Percentiles rank a stretch among this genome's conserved stretches.
Conservation (phyloP, 1,140 invertebrate species). For the Drosophila seguyi region DNA sequence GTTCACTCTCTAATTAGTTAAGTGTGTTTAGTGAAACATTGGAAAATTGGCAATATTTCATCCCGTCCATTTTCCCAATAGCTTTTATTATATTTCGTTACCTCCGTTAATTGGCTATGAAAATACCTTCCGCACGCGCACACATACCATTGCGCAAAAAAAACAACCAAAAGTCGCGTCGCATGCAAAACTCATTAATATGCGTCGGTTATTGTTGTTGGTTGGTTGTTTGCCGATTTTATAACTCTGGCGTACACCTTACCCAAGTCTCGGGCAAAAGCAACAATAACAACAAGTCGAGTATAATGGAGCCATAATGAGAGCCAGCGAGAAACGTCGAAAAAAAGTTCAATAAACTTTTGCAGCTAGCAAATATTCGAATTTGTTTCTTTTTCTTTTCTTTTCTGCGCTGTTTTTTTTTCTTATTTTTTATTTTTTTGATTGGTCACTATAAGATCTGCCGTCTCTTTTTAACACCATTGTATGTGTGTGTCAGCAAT, state of each 20-base stretch:
- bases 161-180: constrained; percentile 38
- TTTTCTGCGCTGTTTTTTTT: constrained; percentile 1
- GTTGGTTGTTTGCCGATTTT: constrained; percentile 35
- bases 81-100: constrained; percentile 36
- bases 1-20: not conserved
- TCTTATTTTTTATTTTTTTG: constrained; percentile 6
- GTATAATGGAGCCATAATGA: constrained; percentile 74
- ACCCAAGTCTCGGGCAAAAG: constrained; percentile 43
- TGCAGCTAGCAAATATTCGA: constrained; percentile 52
- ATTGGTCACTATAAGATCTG: constrained; percentile 16
- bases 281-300: constrained; percentile 37
- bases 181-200: constrained; percentile 75
- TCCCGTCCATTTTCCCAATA: constrained; percentile 24
- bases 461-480: constrained; percentile 36
- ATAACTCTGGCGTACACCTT: constrained; percentile 64
- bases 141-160: constrained; percentile 23
- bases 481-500: constrained; percentile 52
- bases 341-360: constrained; percentile 80
- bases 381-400: constrained; percentile 34
- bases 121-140: constrained; percentile 48
- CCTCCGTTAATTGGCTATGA: constrained; percentile 64
- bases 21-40: not conserved
- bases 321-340: constrained; percentile 58
- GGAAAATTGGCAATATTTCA: constrained; percentile 10
- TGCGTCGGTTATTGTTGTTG: constrained; percentile 57